phyloP scores from a whole-genome alignment of 92 coral and sea anemone species.

The Epizoanthus scotinus region DNA sequence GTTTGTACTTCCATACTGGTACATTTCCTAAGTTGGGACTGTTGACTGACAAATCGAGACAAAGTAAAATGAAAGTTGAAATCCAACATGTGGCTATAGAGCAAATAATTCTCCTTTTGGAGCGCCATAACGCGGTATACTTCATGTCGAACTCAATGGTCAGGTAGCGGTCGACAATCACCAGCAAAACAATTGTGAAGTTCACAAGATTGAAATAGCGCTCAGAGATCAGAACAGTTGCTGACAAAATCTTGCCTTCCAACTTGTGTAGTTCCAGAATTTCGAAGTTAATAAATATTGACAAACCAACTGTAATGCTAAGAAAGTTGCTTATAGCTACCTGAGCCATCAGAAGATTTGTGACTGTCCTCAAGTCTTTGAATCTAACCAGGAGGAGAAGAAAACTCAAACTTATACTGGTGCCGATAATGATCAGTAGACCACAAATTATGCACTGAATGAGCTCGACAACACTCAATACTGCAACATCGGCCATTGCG shows the following conservation, averaged over 20 bases:
- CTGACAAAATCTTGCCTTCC: conserved; percentile 12
- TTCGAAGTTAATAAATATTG: conserved; percentile 28
- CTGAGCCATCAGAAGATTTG: conserved; percentile 22
- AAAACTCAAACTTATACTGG: conserved; percentile 1
- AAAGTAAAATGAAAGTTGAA: neutral
- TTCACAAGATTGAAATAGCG: conserved; percentile 18
- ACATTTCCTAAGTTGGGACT: conserved; percentile 27
- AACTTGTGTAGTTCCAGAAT: conserved; percentile 19
- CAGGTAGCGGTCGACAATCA: conserved; percentile 15
- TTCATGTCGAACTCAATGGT: conserved; percentile 21
- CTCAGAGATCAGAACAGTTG: conserved; percentile 8
- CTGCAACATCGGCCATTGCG: no score
- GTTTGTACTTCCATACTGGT: conserved; percentile 34
- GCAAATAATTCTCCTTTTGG: neutral
- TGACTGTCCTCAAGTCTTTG: conserved; percentile 16
- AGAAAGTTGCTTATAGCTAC: conserved; percentile 18
- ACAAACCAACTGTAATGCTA: conserved; percentile 8
- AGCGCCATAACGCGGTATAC: conserved; percentile 20
- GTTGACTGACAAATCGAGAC: neutral
- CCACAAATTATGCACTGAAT: no score
- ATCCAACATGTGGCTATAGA: neutral
- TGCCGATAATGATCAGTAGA: no score
- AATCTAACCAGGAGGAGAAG: conserved; percentile 26
- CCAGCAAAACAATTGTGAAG: neutral
- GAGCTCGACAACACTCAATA: no score